Conservation (phyloP, 2,113 vertebrate species). For the Phoenicopterus ruber region DNA sequence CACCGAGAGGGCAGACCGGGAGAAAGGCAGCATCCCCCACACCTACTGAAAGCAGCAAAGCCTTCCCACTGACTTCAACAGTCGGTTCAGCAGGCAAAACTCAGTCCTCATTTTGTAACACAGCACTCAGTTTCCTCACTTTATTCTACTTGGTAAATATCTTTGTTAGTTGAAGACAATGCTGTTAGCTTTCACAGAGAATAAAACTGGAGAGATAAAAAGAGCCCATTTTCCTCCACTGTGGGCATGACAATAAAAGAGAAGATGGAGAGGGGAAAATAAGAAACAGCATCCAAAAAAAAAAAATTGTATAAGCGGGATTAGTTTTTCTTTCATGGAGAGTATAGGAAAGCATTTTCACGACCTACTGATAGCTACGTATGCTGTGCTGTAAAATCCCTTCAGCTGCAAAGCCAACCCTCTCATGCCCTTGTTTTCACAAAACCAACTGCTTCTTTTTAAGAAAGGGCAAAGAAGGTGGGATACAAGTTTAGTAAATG, state of each 20-base stretch:
- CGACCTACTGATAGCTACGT: constrained; percentile 3
- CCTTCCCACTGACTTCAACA: neutral
- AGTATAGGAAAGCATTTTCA: constrained; percentile 3
- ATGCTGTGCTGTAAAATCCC: neutral
- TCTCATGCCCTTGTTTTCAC: constrained; percentile 26
- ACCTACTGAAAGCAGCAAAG: neutral
- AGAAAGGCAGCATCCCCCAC: neutral
- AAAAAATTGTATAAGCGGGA: constrained; percentile 20
- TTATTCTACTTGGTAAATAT: constrained; percentile 16
- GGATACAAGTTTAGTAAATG: neutral
- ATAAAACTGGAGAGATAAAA: constrained; percentile 17
- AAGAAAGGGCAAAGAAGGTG: constrained; percentile 1
- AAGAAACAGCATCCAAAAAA: neutral
- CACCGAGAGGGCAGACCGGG: neutral
- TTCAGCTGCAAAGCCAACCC: constrained; percentile 4
- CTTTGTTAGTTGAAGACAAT: constrained; percentile 31
- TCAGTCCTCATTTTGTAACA: neutral
- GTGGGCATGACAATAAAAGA: neutral
- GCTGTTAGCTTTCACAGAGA: neutral
- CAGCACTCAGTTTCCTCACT: neutral
- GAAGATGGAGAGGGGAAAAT: neutral
- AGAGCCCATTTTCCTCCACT: neutral
- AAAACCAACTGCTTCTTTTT: neutral
- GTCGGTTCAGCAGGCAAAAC: neutral
- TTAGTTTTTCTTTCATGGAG: constrained; percentile 23